These are phyloP conservation scores for Podocnemis expansa DNA, from an alignment of 2,113 vertebrate genomes.

Conservation along the genomic window DNA sequence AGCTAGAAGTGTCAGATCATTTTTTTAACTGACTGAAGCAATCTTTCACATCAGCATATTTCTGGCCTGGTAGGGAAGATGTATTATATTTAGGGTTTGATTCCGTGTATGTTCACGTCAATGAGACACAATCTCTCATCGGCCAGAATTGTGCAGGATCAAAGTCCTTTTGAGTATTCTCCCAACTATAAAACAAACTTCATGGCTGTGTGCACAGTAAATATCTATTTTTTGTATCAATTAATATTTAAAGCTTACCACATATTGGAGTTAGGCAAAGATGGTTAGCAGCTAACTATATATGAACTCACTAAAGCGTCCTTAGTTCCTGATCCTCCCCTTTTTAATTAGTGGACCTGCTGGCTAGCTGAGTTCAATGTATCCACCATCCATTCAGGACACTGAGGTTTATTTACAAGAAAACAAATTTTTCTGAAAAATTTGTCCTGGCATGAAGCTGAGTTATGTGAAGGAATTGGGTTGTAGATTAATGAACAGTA, in stretches of 20 bases:
- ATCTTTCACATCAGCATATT: constrained; percentile 46
- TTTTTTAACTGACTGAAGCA: constrained; percentile 66
- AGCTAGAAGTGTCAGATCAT: constrained; percentile 69
- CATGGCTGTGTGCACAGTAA: neutral
- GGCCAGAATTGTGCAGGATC: neutral
- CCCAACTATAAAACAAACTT: neutral
- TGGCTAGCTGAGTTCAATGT: constrained; percentile 22
- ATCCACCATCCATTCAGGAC: constrained; percentile 29
- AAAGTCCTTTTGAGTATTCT: neutral
- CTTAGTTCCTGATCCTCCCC: constrained; percentile 23
- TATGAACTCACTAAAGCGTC: constrained; percentile 46
- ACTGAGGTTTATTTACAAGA: constrained; percentile 27
- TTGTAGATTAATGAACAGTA: constrained; percentile 1
- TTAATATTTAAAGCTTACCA: neutral
- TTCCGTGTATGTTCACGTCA: constrained; percentile 11
- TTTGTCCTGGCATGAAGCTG: constrained; percentile 6
- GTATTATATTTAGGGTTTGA: neutral
- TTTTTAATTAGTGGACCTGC: constrained; percentile 57
- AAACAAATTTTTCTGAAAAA: neutral
- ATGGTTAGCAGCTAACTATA: neutral
- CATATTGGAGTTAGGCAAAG: constrained; percentile 23
- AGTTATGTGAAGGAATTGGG: constrained; percentile 19
- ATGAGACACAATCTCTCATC: neutral
- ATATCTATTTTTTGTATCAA: neutral
- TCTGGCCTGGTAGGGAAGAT: constrained; percentile 23